phyloP scores from a whole-genome alignment of 2,888 invertebrate genomes.

The Sphaerophoria rueppellii region DNA sequence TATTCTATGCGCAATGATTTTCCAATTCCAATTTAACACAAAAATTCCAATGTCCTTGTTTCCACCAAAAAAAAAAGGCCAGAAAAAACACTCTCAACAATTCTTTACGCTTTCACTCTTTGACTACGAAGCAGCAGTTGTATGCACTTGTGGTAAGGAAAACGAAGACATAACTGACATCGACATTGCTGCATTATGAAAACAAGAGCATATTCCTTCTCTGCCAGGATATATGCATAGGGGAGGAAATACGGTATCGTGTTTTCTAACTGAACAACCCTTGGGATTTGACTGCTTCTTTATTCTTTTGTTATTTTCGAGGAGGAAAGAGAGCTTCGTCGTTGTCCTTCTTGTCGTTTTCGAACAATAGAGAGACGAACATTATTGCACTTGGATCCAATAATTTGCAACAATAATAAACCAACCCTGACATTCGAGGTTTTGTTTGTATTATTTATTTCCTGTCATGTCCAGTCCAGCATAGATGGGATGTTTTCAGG shows the following conservation, averaged over 20 bases:
- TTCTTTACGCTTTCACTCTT: constrained; percentile 62
- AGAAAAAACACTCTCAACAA: background rate
- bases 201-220: background rate
- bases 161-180: constrained; percentile 8
- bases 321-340: too few relatives aligned
- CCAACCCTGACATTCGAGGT: constrained; percentile 8
- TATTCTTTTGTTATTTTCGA: constrained; percentile 16
- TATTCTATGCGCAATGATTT: constrained; percentile 57
- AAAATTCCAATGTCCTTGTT: constrained; percentile 71
- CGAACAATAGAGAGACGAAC: constrained; percentile 12
- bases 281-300: constrained; percentile 10
- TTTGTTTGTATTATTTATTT: background rate
- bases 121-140: background rate
- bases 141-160: constrained; percentile 43
- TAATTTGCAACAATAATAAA: constrained; percentile 18
- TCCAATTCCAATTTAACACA: constrained; percentile 30
- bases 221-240: constrained; percentile 16
- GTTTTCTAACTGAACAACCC: constrained; percentile 25
- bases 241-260: constrained; percentile 53
- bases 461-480: background rate
- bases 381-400: constrained; percentile 21
- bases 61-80: constrained; percentile 33
- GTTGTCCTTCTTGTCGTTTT: background rate
- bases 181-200: constrained; percentile 45
- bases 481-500: background rate